These are phyloP conservation scores for Sicus ferrugineus DNA, from an alignment of 2,888 invertebrate species.

Conservation along the genomic window DNA sequence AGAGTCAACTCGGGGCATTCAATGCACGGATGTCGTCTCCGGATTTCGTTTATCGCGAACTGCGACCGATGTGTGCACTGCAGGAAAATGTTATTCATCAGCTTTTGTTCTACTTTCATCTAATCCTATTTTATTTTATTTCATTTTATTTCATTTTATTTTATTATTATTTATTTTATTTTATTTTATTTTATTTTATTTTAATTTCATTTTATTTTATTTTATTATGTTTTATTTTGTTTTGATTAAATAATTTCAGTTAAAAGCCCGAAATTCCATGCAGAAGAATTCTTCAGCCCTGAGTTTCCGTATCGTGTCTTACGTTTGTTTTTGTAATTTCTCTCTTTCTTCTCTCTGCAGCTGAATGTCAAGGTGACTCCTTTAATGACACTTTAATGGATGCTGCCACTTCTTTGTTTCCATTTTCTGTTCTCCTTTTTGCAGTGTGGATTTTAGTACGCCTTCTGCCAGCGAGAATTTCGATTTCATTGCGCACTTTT, in stretches of 20 bases:
- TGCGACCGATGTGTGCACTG: background rate
- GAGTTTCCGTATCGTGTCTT: too few species aligned
- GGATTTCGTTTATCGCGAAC: conserved; percentile 5
- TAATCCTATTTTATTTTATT: too few species aligned
- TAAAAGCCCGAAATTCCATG: too few species aligned
- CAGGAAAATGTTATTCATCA: too few species aligned
- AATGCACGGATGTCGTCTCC: conserved; percentile 11
- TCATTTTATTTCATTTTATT: too few species aligned
- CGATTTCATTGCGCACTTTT: background rate
- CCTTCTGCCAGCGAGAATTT: background rate
- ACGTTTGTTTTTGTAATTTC: too few species aligned
- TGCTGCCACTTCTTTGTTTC: background rate
- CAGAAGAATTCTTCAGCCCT: too few species aligned
- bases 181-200: background rate
- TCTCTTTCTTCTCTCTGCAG: background rate
- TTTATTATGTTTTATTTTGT: background rate
- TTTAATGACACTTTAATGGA: conserved; percentile 43
- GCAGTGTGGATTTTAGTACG: background rate
- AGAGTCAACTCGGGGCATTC: conserved; percentile 25
- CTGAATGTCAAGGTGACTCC: conserved; percentile 42
- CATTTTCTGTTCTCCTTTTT: background rate
- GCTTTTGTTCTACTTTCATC: too few species aligned
- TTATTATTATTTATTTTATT: background rate
- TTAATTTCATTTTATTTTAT: background rate
- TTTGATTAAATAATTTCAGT: background rate